Conservation (phyloP, 2,113 vertebrate genomes). For the Carlito syrichta region DNA sequence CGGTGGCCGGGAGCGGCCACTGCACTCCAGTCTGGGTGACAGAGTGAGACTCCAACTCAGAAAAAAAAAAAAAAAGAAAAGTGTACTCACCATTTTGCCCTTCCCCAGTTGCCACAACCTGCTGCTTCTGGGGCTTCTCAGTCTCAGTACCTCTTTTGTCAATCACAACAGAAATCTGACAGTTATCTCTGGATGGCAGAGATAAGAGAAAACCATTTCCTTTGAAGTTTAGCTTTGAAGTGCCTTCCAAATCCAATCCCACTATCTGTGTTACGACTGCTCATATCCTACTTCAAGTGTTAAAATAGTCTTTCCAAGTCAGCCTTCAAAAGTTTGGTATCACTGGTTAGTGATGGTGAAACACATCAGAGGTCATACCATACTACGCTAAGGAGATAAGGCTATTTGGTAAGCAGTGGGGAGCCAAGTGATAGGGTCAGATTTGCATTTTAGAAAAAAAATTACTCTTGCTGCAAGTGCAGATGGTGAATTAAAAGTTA, state of each 20-base stretch:
- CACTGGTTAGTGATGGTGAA: neutral
- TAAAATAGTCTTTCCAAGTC: neutral
- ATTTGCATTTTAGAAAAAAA: conserved; percentile 19
- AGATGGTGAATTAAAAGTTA: neutral
- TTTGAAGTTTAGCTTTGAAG: neutral
- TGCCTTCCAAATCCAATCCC: neutral
- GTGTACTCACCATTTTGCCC: neutral
- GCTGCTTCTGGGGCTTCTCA: neutral
- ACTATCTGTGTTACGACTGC: neutral
- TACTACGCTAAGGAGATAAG: neutral
- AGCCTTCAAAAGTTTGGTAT: neutral
- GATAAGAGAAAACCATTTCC: neutral
- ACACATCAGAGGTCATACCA: neutral
- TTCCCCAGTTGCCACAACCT: no score
- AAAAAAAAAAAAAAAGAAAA: no score
- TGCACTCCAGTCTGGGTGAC: no score
- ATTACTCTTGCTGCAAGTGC: neutral
- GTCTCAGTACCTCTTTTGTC: neutral
- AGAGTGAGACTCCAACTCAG: no score
- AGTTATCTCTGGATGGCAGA: neutral
- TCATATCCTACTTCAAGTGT: neutral
- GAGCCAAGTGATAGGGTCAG: neutral
- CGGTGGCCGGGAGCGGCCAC: no score
- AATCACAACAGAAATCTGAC: neutral
- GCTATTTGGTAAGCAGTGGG: neutral